Base-by-base conservation (phyloP, 2,888 invertebrate species). In the Aleiodes alternator region DNA sequence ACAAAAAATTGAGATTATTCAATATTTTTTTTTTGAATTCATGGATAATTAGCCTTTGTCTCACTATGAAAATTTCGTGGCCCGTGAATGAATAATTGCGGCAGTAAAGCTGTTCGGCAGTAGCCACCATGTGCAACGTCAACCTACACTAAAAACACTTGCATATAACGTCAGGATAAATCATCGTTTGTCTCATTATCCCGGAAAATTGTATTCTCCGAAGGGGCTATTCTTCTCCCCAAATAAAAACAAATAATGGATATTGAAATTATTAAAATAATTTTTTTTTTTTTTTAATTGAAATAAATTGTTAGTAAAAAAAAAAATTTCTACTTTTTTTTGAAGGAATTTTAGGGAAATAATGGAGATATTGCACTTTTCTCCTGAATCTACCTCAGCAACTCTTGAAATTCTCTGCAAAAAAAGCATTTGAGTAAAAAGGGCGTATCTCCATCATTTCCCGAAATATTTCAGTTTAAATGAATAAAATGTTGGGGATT, bases 11-110 rank as follows among this genome's bases (percentile, higher is more conserved):
- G 2, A 48, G 1, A 64, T 64, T 16, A 48, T 48, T 64, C 34
- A 3, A 34, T 64, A 78, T 23, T 23, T 23, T 23, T 23, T 23
- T 76, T 77, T 75, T 76, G 79, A 78, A 79, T 75, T 79, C 70
- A 74, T 76, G 78, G 73, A 79, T 80, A 80, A 80, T 80, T 80
- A 79, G 74, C 75, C 79, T 80, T 80, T 80, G 80, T 80, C 76
- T 77, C 76, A 76, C 57, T 66, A 59, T 71, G 76, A 68, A 51
- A 38, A 56, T 74, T 72, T 66, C 69, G 76, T 73, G 79, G 76
- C 76, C 79, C 79, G 79, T 79, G 79, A 76, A 79, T 79, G 78
- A 80, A 76, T 80, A 79, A 80, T 80, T 74, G 76, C 74, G 69
- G 79, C 78, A 73, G 78, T 78, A 75, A 80, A 80, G 61, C 78